Evolutionary conservation across 2,888 invertebrate species (phyloP), one percentile per base, ranked within the genome.

Genomic region (Deladenus siricidicola): DNA sequence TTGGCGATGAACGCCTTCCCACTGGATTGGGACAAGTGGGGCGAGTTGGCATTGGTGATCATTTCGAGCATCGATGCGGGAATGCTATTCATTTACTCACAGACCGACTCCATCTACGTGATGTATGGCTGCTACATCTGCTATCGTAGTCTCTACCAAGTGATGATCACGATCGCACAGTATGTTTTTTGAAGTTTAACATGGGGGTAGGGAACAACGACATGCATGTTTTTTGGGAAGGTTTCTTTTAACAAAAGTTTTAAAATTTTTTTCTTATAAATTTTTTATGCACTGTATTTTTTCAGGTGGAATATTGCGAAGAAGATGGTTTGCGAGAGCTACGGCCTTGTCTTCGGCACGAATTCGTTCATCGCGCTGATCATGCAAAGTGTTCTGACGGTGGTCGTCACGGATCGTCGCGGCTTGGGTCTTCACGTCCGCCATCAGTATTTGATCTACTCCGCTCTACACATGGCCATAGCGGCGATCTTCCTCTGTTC

Each of bases 1-100:
- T 75, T 85, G 29, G 60, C 83, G 10, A 63, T 85, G 1, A 84
- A 68, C 48, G 43, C 68, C 84, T 61, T 84, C 86, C 0, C 81
- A 81, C 73, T 83, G 85, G 57, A 68, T 45, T 68, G 68, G 68
- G 67, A 68, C 52, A 70, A 70, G 51, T 71, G 64, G 63, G 68
- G 68, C 24, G 63, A 62, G 53, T 10, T 61, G n/a, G 57, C 68
- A 19, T 57, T 68, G 30, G 68, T 68, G 52, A 28, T 68, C 42
- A 68, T 68, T 48, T 71, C 71, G n/a, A 64, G 47, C 24, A 44
- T 71, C 23, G 68, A 68, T 43, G 61, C 65, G 8, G 59, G 28
- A 1, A 54, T 71, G n/a, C 58, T 68, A 23, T 29, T 71, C 24
- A 23, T 68, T 23, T 70, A 68, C 54, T 52, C 64, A 8, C 56